Evolutionary conservation across 2,113 vertebrate species (phyloP).

Genomic region (Lagopus muta): DNA sequence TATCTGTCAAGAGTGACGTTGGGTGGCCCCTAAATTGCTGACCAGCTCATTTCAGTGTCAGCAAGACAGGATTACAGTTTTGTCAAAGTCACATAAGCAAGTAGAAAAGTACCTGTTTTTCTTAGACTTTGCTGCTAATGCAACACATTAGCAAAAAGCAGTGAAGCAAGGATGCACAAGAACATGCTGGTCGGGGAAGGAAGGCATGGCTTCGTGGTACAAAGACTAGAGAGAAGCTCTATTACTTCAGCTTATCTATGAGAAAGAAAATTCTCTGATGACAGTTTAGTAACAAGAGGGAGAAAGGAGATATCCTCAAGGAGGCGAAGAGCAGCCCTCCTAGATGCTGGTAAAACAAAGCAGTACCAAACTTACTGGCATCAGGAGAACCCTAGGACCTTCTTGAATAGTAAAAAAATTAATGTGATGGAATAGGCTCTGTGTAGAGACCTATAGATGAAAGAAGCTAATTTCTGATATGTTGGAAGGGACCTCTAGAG

Average conservation of each 20-base stretch:
- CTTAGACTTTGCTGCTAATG: not conserved
- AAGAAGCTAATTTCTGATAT: fast-evolving
- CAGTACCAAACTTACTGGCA: not conserved
- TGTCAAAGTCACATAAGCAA: not conserved
- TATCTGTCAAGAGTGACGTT: not conserved
- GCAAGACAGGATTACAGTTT: not conserved
- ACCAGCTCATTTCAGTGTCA: not conserved
- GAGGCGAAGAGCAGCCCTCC: not conserved
- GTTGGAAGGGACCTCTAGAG: too few species aligned
- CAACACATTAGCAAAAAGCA: not conserved
- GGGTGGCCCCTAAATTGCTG: not conserved
- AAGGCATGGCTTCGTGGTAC: fast-evolving
- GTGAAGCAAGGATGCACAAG: not conserved
- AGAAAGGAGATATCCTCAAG: fast-evolving
- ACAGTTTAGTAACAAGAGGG: not conserved
- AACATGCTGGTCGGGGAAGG: not conserved
- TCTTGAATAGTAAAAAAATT: not conserved
- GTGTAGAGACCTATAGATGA: not conserved
- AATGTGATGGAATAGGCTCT: not conserved
- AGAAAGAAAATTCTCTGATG: not conserved
- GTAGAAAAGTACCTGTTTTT: not conserved
- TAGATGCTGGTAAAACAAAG: not conserved
- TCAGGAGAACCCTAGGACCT: not conserved
- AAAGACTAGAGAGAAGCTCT: not conserved
- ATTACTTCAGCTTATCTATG: fast-evolving